Base-by-base conservation (phyloP, 2,113 vertebrate genomes). In the Sprattus sprattus region DNA sequence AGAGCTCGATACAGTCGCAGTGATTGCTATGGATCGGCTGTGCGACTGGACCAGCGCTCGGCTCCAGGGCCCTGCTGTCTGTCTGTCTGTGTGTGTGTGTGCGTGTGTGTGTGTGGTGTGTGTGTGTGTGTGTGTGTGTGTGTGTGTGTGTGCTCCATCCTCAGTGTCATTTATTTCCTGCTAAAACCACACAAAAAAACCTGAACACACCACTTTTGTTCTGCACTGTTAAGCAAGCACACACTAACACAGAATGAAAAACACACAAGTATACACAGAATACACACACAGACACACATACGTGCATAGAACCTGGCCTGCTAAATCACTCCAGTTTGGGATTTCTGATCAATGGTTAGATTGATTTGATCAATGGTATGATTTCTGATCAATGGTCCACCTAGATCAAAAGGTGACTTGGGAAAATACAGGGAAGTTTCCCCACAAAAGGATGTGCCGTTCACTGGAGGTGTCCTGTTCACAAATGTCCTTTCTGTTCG, bases 1-100 rank as follows among this genome's bases (percentile, higher is more conserved):
- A 90, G 92, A 92, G 91, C 91, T 94, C 91, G 91, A 91, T 93
- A 90, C 90, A 88, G 92, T 91, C 88, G 85, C 90, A 88, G 92
- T 95, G 93, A 95, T 95, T 92, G 92, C 92, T 93, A 93, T 94
- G 91, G 93, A 94, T 94, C 91, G 90, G 90, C 89, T 90, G 91
- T 91, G 87, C 2, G 25, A 11, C 64, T 67, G 71, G 71, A 39
- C 39, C 10, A 11, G 32, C 20, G 85, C 88, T 88, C 10, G 22
- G 54, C 71, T 78, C 32, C 15, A 32, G 32, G 28, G 32, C 4
- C 71, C 11, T 39, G 28, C 11, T 78, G 25, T 78, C 32, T 71
- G 64, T 71, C 2, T 28, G 64, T 71, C n/a, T 71, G 64, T 28
- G 64, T 71, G 64, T 64, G 57, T 64, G 57, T 64, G 20, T 64